These are phyloP conservation scores for Steinernema carpocapsae DNA, from an alignment of 2,888 invertebrate species.

Conservation along the genomic window DNA sequence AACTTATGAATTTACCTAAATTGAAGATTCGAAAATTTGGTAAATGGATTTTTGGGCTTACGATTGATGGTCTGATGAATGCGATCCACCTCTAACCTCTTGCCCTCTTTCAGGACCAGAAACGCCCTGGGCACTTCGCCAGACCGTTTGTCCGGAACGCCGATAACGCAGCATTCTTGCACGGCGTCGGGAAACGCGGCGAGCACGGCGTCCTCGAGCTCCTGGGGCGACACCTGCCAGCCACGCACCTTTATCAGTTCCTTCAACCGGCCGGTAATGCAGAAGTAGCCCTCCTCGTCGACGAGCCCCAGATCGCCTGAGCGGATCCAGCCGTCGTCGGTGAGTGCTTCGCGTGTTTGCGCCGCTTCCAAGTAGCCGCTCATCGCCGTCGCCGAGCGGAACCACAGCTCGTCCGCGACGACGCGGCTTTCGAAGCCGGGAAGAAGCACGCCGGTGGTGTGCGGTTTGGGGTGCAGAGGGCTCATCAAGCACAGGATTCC, in stretches of 20 bases:
- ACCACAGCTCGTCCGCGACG: conserved; percentile 42
- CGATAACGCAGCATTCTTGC: conserved; percentile 36
- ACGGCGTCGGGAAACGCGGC: conserved; percentile 9
- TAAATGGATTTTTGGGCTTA: conserved; percentile 16
- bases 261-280: conserved; percentile 83
- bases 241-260: conserved; percentile 88
- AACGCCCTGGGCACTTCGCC: conserved; percentile 83
- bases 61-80: conserved; percentile 32
- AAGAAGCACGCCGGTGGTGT: conserved; percentile 48
- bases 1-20: conserved; percentile 38
- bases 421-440: conserved; percentile 45
- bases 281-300: conserved; percentile 79
- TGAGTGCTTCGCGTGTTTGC: conserved; percentile 11
- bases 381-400: conserved; percentile 49
- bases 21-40: too few species aligned
- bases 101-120: conserved; percentile 74
- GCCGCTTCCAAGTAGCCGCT: conserved; percentile 40
- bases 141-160: conserved; percentile 69
- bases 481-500: conserved; percentile 53
- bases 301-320: conserved; percentile 83
- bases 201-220: conserved; percentile 38
- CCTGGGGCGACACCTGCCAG: conserved; percentile 75
- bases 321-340: conserved; percentile 33
- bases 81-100: conserved; percentile 23
- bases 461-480: conserved; percentile 38